These are phyloP conservation scores for Lampris incognitus DNA, from an alignment of 2,113 vertebrate genomes.

Conservation along the genomic window DNA sequence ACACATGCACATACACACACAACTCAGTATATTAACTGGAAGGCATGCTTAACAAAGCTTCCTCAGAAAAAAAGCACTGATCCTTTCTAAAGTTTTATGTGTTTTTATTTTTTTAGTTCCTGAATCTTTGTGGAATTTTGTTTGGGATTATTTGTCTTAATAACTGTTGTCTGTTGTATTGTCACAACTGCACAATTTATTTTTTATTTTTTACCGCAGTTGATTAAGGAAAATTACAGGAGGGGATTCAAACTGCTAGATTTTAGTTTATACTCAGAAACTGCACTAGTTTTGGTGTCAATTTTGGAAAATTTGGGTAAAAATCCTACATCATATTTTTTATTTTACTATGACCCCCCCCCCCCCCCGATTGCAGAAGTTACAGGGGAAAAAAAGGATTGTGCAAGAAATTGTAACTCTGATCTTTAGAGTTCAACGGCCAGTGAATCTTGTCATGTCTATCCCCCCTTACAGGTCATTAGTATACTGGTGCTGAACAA, in stretches of 20 bases:
- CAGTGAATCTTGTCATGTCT: conserved; percentile 20
- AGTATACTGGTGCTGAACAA: conserved; percentile 74
- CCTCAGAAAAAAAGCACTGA: conserved; percentile 48
- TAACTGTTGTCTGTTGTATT: conserved; percentile 7
- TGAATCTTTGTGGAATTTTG: conserved; percentile 15
- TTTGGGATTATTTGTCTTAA: conserved; percentile 36
- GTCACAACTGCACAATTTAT: conserved; percentile 5
- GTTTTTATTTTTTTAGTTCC: conserved; percentile 6
- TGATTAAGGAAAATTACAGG: conserved; percentile 3
- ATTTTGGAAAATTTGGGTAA: too few species aligned
- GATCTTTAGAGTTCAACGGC: neutral
- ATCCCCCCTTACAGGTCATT: conserved; percentile 10
- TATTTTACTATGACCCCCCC: neutral
- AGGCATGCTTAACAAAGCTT: conserved; percentile 42
- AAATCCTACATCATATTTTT: neutral
- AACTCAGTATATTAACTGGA: conserved; percentile 24
- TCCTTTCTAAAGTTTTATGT: conserved; percentile 35
- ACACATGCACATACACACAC: conserved; percentile 21
- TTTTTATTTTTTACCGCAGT: neutral
- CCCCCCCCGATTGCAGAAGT: neutral
- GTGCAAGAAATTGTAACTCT: conserved; percentile 24
- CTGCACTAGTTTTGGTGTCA: neutral
- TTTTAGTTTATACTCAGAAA: conserved; percentile 23
- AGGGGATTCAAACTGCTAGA: conserved; percentile 13
- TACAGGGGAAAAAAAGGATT: neutral